Conservation (phyloP, 2,113 vertebrate genomes). For the Grallaria varia region DNA sequence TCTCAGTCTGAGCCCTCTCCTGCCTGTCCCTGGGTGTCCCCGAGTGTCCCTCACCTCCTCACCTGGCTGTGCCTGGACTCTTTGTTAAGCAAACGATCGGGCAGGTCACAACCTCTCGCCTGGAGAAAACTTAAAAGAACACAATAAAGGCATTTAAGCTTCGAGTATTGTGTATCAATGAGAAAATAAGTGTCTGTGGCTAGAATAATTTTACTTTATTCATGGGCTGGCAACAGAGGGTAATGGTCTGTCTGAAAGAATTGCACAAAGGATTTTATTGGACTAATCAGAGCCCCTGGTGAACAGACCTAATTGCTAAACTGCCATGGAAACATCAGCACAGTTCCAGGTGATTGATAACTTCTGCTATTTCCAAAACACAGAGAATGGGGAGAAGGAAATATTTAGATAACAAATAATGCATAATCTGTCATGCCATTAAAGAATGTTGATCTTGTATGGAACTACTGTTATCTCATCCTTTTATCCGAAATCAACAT, state of each 20-base stretch:
- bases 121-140: background rate
- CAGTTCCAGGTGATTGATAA: slow-evolving; percentile 36
- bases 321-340: slow-evolving; percentile 56
- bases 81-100: background rate
- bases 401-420: slow-evolving; percentile 41
- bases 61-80: background rate
- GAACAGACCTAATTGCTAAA: slow-evolving; percentile 65
- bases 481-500: slow-evolving; percentile 26
- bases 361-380: slow-evolving; percentile 53
- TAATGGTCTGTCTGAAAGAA: slow-evolving; percentile 5
- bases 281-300: background rate
- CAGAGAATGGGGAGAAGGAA: slow-evolving; percentile 9
- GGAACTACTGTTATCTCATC: background rate
- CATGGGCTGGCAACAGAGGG: background rate
- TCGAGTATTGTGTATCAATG: background rate
- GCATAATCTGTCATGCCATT: background rate
- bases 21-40: background rate
- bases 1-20: background rate
- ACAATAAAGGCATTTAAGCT: background rate
- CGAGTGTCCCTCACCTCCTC: background rate
- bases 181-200: slow-evolving; percentile 9
- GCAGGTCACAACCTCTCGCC: too few relatives aligned
- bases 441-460: background rate
- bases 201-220: slow-evolving; percentile 28
- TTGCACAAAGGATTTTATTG: slow-evolving; percentile 33